Base-by-base conservation (phyloP, 2,888 invertebrate species). In the Abrostola tripartita region DNA sequence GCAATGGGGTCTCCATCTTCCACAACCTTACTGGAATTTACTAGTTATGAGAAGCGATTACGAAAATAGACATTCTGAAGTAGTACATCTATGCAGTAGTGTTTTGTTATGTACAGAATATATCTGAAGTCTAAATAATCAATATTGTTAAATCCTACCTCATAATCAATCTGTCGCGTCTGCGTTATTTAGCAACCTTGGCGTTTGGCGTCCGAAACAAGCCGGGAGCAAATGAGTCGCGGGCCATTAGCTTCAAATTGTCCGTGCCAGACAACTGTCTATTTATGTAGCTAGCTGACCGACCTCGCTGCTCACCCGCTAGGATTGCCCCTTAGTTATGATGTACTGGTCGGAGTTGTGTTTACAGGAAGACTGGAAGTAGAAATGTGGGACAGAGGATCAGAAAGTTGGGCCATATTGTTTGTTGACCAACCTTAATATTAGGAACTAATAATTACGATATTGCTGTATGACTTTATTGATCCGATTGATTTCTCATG, bases 241-340 rank as follows among this genome's bases (percentile, higher is more conserved):
- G 89, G 81, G 62, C 88, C 90, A 90, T 92, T 90, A 82, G 78
- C 78, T 78, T 80, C 89, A 84, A 91, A 90, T 90, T 86, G 88
- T 72, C 85, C 91, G 90, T 86, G 81, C 63, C 83, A 82, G 85
- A 85, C 85, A 83, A 82, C 83, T 75, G 80, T 78, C 77, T 82
- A 75, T 84, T 86, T 84, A 81, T 81, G 86, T 74, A 65, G 52
- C 71, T 78, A 66, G 61, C 71, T 80, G 78, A 81, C 80, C 70
- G 65, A 69, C 70, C 77, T 76, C 68, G 71, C 65, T 56, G 64
- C 79, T 76, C 68, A 75, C 68, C 79, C 70, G 44, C 14, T 60
- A 55, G 62, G 65, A 68, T 68, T 74, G 71, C 67, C 71, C 67
- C 61, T 68, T 58, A 61, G 74, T 69, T 74, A 78, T 78, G 74